phyloP scores from a whole-genome alignment of 2,113 vertebrate genomes.

The Sprattus sprattus region DNA sequence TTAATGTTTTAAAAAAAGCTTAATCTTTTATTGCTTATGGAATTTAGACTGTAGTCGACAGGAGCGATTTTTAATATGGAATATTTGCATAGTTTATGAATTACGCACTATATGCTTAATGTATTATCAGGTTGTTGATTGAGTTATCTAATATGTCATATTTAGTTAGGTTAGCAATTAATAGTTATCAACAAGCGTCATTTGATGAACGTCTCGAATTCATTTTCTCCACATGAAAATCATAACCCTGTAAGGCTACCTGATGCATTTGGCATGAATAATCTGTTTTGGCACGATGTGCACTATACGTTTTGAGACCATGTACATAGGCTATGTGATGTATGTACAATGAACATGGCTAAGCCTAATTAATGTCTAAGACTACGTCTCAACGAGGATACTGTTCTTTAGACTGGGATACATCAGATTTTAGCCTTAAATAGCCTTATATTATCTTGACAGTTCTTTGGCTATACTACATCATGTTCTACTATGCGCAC shows the following conservation, averaged over 20 bases:
- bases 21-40: background rate
- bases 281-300: background rate
- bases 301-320: background rate
- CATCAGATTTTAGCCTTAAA: too few species aligned
- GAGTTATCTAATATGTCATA: background rate
- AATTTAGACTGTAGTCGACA: background rate
- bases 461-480: too few species aligned
- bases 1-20: too few species aligned
- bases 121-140: background rate
- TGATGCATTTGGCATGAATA: too few species aligned
- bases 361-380: too few species aligned
- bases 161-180: background rate
- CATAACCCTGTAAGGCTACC: too few species aligned
- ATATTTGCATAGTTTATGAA: background rate
- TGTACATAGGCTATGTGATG: background rate
- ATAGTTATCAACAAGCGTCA: background rate
- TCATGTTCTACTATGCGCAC: too few species aligned
- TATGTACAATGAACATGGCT: background rate
- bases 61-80: background rate
- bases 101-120: background rate
- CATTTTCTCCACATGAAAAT: too few species aligned
- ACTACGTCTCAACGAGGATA: too few species aligned
- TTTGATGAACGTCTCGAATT: background rate
- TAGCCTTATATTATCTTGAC: too few species aligned
- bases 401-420: too few species aligned